Evolutionary conservation across 2,888 invertebrate species (phyloP).

Genomic region (Platyscelio sp.): DNA sequence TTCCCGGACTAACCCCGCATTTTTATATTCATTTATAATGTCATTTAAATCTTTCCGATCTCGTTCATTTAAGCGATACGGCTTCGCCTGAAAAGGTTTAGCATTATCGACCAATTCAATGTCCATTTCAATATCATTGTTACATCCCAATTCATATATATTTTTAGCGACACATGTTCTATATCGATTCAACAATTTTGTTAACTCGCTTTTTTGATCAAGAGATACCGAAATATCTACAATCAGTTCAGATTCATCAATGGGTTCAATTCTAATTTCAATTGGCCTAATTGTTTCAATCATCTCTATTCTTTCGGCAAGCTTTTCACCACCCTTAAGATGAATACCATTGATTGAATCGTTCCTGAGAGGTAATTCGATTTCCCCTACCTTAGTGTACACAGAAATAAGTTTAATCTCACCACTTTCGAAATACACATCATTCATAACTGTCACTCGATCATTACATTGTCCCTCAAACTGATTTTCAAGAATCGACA

Average conservation of each 20-base stretch:
- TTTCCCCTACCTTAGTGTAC: neutral
- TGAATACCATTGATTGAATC: neutral
- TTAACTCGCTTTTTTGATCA: neutral
- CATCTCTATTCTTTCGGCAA: neutral
- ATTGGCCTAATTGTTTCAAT: neutral
- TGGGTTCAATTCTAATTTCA: neutral
- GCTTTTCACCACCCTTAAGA: neutral
- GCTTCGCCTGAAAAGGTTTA: slow-evolving; percentile 22
- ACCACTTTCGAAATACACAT: neutral
- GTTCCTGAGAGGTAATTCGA: neutral
- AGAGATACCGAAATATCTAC: neutral
- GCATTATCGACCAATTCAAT: slow-evolving; percentile 30
- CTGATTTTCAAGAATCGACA: neutral
- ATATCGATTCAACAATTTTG: slow-evolving; percentile 24
- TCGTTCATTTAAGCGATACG: slow-evolving; percentile 44
- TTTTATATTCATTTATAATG: slow-evolving; percentile 38
- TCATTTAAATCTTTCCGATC: slow-evolving; percentile 46
- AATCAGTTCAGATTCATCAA: neutral
- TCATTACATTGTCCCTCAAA: neutral
- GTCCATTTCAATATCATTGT: slow-evolving; percentile 31
- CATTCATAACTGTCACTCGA: neutral
- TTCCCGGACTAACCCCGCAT: slow-evolving; percentile 44
- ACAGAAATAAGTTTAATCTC: neutral
- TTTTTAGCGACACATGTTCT: slow-evolving; percentile 18
- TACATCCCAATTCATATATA: slow-evolving; percentile 36